A percentile compares a stretch with the other conserved stretches of the same genome.
Evolutionary conservation across 2,888 invertebrate species (phyloP).

Genomic region (Polyommatus icarus): DNA sequence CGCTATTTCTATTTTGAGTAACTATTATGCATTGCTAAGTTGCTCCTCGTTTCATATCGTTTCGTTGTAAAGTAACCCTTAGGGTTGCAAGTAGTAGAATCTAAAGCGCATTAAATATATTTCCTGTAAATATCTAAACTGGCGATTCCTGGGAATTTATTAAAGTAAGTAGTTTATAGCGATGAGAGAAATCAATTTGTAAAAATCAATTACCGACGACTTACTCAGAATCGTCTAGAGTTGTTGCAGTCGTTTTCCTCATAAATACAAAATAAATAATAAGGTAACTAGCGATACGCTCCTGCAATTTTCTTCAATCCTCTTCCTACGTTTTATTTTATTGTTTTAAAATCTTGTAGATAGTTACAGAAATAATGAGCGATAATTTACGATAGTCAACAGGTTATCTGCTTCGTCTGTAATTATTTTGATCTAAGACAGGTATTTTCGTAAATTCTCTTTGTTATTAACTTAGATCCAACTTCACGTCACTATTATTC

Average conservation of each 20-base stretch:
- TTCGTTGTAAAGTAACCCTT: neutral
- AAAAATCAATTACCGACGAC: constrained; percentile 14
- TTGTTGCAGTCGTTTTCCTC: constrained; percentile 17
- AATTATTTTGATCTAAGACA: no score
- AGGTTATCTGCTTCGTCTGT: no score
- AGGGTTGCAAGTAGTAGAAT: neutral
- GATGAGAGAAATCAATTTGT: constrained; percentile 20
- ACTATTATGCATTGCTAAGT: neutral
- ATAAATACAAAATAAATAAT: constrained; percentile 10
- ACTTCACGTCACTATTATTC: no score
- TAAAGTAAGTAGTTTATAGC: constrained; percentile 10
- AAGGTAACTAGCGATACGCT: constrained; percentile 4
- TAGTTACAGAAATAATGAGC: neutral
- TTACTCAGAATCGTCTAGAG: neutral
- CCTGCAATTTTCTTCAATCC: neutral
- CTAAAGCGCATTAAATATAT: constrained; percentile 31
- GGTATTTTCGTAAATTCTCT: no score
- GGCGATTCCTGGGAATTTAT: neutral
- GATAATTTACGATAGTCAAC: no score
- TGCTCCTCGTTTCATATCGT: neutral
- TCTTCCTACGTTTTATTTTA: neutral
- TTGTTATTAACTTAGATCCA: no score
- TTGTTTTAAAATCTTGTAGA: neutral
- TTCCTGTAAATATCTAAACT: constrained; percentile 23
- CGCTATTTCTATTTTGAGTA: neutral